These are phyloP conservation scores for Junonia oenone DNA, from an alignment of 2,888 invertebrate species.

Conservation along the genomic window DNA sequence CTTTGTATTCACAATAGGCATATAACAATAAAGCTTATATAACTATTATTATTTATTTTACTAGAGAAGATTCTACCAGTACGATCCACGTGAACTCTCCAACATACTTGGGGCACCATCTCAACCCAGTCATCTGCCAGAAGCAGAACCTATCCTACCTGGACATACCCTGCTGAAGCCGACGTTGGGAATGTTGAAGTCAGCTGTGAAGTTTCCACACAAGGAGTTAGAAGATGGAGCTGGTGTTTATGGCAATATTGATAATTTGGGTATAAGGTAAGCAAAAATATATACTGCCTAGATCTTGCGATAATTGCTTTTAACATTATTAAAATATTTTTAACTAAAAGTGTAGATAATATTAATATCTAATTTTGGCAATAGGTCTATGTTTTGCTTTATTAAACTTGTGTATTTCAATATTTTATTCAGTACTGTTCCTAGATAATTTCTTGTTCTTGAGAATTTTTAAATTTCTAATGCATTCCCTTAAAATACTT, in stretches of 20 bases:
- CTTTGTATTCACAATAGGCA: too few species aligned
- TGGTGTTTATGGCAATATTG: slow-evolving; percentile 57
- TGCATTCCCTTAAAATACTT: too few species aligned
- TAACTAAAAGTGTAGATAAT: too few species aligned
- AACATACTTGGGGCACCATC: slow-evolving; percentile 48
- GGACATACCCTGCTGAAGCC: slow-evolving; percentile 64
- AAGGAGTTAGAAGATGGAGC: slow-evolving; percentile 49
- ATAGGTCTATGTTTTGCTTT: too few species aligned
- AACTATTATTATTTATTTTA: slow-evolving; percentile 18
- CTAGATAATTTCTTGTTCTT: too few species aligned
- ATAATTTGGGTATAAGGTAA: slow-evolving; percentile 54
- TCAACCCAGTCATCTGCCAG: slow-evolving; percentile 49
- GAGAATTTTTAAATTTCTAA: too few species aligned
- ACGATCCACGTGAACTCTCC: slow-evolving; percentile 33
- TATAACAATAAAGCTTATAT: too few species aligned
- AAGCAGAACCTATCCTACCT: slow-evolving; percentile 58
- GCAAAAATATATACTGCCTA: background rate
- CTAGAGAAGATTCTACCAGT: slow-evolving; percentile 43
- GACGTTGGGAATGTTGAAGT: slow-evolving; percentile 61
- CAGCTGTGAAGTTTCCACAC: slow-evolving; percentile 63
- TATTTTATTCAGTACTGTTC: too few species aligned
- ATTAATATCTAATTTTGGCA: too few species aligned
- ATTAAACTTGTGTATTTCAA: too few species aligned
- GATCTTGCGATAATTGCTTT: too few species aligned
- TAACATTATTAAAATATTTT: too few species aligned